A percentile compares a stretch with the other conserved stretches of the same genome.
Evolutionary conservation across 2,113 vertebrate genomes (phyloP).

Genomic region (Thunnus maccoyii): DNA sequence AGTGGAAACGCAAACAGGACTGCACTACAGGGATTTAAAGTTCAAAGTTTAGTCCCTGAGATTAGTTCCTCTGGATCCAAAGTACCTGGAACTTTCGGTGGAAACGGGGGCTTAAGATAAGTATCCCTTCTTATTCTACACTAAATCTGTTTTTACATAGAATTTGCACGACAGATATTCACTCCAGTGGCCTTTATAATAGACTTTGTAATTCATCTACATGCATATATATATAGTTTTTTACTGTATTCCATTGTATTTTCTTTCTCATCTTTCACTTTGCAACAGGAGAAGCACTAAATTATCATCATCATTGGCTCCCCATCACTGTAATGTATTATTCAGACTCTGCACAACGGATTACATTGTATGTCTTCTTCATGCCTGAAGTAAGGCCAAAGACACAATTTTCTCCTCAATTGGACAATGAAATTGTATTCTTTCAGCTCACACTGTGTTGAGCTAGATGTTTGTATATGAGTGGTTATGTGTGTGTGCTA

Average conservation of each 20-base stretch:
- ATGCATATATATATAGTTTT: conserved; percentile 31
- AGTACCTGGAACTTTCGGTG: no score
- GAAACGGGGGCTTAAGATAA: no score
- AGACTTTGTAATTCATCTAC: not conserved
- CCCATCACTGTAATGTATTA: conserved; percentile 58
- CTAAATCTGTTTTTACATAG: not conserved
- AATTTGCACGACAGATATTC: not conserved
- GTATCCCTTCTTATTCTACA: conserved; percentile 6
- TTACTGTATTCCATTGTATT: conserved; percentile 36
- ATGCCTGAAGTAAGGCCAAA: conserved; percentile 70
- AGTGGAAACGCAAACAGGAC: no score
- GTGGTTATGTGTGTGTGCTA: conserved; percentile 20
- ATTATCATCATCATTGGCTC: conserved; percentile 61
- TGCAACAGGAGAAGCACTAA: conserved; percentile 55
- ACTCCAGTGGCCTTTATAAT: conserved; percentile 1
- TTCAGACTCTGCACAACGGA: conserved; percentile 64
- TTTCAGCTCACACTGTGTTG: conserved; percentile 51
- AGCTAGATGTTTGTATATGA: conserved; percentile 72
- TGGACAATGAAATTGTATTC: conserved; percentile 79
- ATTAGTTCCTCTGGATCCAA: no score
- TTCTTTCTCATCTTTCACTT: conserved; percentile 61
- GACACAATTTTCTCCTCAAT: conserved; percentile 80
- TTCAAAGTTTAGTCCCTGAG: no score
- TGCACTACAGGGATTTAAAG: no score
- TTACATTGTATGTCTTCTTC: conserved; percentile 71